Evolutionary conservation across 2,797 vertebrate species (phyloP), one percentile per base, ranked within the genome.

Genomic region (Antrozous pallidus): DNA sequence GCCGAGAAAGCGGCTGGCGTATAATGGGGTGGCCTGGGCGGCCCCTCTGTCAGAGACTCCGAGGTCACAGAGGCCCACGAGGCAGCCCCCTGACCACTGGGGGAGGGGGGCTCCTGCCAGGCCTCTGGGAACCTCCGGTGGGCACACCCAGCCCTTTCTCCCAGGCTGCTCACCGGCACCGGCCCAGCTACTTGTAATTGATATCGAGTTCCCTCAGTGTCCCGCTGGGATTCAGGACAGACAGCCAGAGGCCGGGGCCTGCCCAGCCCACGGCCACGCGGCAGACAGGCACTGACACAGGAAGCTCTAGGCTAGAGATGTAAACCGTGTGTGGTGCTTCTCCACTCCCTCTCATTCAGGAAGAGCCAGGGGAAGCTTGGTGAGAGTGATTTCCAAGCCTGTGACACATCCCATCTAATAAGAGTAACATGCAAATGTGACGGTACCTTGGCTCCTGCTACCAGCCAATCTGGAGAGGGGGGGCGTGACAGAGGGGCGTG

Each of bases 141-240:
- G 95, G 96, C 45, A 47, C 22, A 82, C 49, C 20, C 81, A 40
- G 77, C 74, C 71, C 87, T 86, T 71, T 91, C 69, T 94, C 71
- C 83, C 75, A 69, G 81, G 88, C 94, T 26, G 31, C 33, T 77
- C 58, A 13, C 51, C 75, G 58, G 82, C 1, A 18, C 28, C 17
- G 49, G 75, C 77, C 93, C 65, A 67, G 92, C 79, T 88, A 94
- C 75, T 85, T 92, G 93, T 38, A 95, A 97, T 77, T 92, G 73
- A 94, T 81, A 88, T 2, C 49, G 40, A 20, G 11, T 93, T 95
- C 83, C 81, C 95, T 5, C 92, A 82, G 69, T 26, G 58, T 91
- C 92, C 96, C 94, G 3, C 5, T 0, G 85, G 93, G 95, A 79
- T 77, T 88, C 63, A 65, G 73, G 78, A 93, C 74, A 89, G 92